Base-by-base conservation (phyloP, 1,140 invertebrate genomes). In the Probaryconus sp. region DNA sequence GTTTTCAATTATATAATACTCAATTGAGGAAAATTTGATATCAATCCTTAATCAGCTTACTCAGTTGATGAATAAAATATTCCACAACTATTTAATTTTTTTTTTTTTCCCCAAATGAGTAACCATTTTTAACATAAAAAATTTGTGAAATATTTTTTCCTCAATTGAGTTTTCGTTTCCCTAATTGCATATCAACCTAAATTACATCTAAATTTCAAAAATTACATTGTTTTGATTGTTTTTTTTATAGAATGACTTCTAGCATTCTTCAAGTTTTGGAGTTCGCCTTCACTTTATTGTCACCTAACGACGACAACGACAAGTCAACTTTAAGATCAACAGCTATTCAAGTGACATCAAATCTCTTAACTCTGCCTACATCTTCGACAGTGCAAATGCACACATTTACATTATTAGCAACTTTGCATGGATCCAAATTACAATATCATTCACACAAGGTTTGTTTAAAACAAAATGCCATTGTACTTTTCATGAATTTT, bases 371-470 rank as follows among this genome's bases (percentile, higher is more conserved):
- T 37, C 85, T 97, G 42, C 95, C 96, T 6, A 95, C 94, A 17
- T 93, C 94, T 0, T 89, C 92, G 20, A 90, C 90, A 14, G 91
- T 97, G 13, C 94, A 96, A 81, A 90, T 93, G 10, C 91, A 94
- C 26, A 92, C 92, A 0, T 94, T 93, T 61, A 93, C 93, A 17
- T 89, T 98, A 48, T 84, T 99, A 58, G 92, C 95, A 2, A 92
- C 95, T 0, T 85, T 98, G 3, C 93, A 97, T 79, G 84, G 89
- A 5, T 93, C 91, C 7, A 91, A 92, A 21, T 83, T 90, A 17
- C 81, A 90, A 0, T 98, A 97, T 86, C 95, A 97, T 82, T 91
- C 92, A 70, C 96, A 96, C 80, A 97, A 96, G 89, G 92, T 92
- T 51, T 20, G 17, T 45, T 63, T 53, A 53, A 55, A 61, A 64